Conservation (phyloP, 2,888 invertebrate species). For the Malthinus seriepunctatus region DNA sequence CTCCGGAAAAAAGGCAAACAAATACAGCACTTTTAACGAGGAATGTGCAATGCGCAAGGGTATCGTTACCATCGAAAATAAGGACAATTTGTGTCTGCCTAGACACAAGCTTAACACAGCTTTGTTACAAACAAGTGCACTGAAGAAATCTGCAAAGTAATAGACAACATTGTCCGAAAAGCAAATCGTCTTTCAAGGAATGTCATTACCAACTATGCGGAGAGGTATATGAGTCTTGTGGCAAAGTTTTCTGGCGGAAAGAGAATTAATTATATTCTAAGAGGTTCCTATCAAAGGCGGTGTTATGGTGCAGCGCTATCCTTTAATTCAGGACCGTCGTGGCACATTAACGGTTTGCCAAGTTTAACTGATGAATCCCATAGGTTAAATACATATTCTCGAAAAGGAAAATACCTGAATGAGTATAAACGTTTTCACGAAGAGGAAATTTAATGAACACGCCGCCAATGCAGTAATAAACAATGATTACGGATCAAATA, state of each 20-base stretch:
- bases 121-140: neutral
- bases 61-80: too few relatives aligned
- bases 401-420: too few relatives aligned
- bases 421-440: too few relatives aligned
- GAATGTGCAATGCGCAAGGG: too few relatives aligned
- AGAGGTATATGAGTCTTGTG: slow-evolving; percentile 38
- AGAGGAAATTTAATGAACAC: too few relatives aligned
- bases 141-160: neutral
- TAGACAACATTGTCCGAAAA: slow-evolving; percentile 6
- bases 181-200: neutral
- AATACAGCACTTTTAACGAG: too few relatives aligned
- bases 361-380: neutral
- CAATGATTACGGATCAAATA: too few relatives aligned
- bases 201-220: slow-evolving; percentile 36
- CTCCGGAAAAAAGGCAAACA: too few relatives aligned
- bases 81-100: too few relatives aligned
- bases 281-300: slow-evolving; percentile 39
- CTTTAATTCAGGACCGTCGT: slow-evolving; percentile 32
- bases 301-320: slow-evolving; percentile 40
- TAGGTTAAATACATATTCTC: too few relatives aligned
- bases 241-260: slow-evolving; percentile 44
- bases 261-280: slow-evolving; percentile 37
- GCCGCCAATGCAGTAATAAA: too few relatives aligned
- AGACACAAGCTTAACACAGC: too few relatives aligned
- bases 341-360: neutral